A percentile compares a stretch with the other conserved stretches of the same genome.
These are phyloP conservation scores for Pogonomyrmex californicus DNA, from an alignment of 1,140 invertebrate species.

Conservation along the genomic window DNA sequence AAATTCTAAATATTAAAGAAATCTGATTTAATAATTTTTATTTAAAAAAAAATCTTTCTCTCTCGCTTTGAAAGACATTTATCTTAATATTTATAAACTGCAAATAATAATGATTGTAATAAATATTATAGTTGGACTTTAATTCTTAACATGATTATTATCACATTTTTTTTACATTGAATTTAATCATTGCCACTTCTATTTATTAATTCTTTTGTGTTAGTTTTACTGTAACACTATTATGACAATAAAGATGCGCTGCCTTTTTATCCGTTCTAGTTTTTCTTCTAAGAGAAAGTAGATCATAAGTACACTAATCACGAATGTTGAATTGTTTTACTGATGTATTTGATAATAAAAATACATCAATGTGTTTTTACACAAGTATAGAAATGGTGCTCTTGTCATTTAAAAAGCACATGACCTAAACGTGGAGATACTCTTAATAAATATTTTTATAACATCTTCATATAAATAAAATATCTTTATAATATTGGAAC, in stretches of 20 bases:
- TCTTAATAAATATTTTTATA: background rate
- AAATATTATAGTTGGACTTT: slow-evolving; percentile 5
- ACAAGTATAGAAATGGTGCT: background rate
- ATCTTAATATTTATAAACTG: background rate
- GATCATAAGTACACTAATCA: background rate
- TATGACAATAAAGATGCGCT: slow-evolving; percentile 1
- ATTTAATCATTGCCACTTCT: background rate
- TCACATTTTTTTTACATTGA: background rate
- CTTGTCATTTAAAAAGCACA: background rate
- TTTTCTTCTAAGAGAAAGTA: slow-evolving; percentile 44
- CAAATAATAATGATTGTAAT: background rate
- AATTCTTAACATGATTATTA: slow-evolving; percentile 4
- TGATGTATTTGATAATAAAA: background rate
- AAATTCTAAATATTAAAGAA: background rate
- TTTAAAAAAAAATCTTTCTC: background rate
- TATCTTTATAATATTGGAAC: background rate
- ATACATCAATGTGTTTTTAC: background rate
- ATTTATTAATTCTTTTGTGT: background rate
- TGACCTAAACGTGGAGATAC: background rate
- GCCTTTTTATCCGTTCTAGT: slow-evolving; percentile 12
- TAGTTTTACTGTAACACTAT: background rate
- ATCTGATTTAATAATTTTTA: background rate
- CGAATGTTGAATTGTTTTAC: background rate
- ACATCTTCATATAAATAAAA: background rate
- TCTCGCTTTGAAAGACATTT: background rate